Conservation (phyloP, 2,113 vertebrate species). For the Rhynchomys soricoides region DNA sequence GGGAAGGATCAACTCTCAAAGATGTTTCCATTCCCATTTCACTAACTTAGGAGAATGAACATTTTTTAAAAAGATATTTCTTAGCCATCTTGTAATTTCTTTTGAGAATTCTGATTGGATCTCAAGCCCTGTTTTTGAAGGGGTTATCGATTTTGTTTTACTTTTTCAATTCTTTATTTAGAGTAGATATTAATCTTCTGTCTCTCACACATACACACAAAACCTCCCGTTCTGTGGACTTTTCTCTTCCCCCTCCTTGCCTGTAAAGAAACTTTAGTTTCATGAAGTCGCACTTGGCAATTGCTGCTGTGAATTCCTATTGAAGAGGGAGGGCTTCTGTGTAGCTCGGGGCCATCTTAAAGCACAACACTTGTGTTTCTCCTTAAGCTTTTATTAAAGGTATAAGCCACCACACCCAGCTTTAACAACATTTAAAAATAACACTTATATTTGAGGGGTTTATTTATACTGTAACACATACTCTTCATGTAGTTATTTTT, state of each 20-base stretch:
- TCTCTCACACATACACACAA: not conserved
- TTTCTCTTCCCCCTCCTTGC: not conserved
- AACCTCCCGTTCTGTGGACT: not conserved
- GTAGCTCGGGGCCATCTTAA: not conserved
- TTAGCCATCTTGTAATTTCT: not conserved
- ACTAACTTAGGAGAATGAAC: not conserved
- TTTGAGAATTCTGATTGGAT: not conserved
- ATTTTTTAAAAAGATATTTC: not conserved
- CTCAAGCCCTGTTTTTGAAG: not conserved
- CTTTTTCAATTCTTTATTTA: not conserved
- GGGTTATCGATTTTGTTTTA: not conserved
- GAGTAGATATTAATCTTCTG: not conserved
- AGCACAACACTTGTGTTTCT: not conserved
- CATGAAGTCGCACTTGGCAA: not conserved
- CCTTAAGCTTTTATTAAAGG: not conserved
- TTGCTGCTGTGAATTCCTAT: not conserved
- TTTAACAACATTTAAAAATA: not conserved
- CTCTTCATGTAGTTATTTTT: constrained; percentile 3
- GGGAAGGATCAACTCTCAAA: not conserved
- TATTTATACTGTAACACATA: constrained; percentile 9
- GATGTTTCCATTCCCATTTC: not conserved
- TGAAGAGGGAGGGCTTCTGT: not conserved
- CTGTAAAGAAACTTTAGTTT: not conserved
- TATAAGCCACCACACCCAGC: not conserved
- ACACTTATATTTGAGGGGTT: not conserved